Evolutionary conservation across 2,113 vertebrate genomes (phyloP).

Genomic region (Leucoraja erinaceus): DNA sequence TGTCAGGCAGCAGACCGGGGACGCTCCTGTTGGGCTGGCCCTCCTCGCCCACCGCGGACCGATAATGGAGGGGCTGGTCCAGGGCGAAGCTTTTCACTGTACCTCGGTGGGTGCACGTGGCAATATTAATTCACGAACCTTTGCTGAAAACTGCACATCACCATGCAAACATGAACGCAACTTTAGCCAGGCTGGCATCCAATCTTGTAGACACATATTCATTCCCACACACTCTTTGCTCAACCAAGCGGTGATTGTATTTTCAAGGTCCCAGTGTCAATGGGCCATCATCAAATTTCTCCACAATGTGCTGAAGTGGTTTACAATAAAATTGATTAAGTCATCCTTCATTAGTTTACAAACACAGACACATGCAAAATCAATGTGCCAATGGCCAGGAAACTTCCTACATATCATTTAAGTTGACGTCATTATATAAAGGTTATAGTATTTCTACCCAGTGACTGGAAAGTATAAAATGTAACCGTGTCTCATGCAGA

Average conservation of each 20-base stretch:
- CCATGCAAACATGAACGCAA: background rate
- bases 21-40: too few relatives aligned
- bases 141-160: background rate
- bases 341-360: constrained; percentile 36
- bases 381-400: background rate
- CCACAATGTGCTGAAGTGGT: constrained; percentile 7
- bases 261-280: constrained; percentile 26
- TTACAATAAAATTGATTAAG: constrained; percentile 33
- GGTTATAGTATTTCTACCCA: constrained; percentile 19
- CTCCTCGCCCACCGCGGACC: too few relatives aligned
- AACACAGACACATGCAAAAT: constrained; percentile 30
- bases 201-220: background rate
- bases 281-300: constrained; percentile 29
- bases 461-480: constrained; percentile 29
- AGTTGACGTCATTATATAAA: constrained; percentile 37
- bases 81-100: too few relatives aligned
- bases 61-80: too few relatives aligned
- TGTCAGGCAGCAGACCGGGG: too few relatives aligned
- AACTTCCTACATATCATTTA: constrained; percentile 36
- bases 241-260: background rate
- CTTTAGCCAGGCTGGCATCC: background rate
- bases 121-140: too few relatives aligned
- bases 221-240: background rate
- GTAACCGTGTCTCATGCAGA: constrained; percentile 24
- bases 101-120: too few relatives aligned